Conservation (phyloP, 1,140 invertebrate genomes). For the Acromyrmex echinatior region DNA sequence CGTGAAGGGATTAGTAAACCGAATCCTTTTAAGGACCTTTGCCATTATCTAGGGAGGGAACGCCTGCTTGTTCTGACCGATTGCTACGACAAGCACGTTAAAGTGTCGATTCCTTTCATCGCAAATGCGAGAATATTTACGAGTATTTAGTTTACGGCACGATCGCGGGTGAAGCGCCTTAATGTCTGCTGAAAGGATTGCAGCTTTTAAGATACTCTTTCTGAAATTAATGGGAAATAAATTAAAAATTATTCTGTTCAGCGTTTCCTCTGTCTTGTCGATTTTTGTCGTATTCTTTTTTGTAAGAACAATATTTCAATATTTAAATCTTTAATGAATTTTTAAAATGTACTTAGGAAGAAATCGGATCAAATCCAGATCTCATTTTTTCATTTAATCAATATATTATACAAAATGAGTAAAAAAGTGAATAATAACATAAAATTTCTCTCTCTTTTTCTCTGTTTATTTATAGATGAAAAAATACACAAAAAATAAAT, state of each 20-base stretch:
- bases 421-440: too few species aligned
- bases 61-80: constrained; percentile 35
- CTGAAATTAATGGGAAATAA: constrained; percentile 2
- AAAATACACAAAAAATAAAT: too few species aligned
- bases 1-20: constrained; percentile 77
- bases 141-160: constrained; percentile 10
- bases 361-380: too few species aligned
- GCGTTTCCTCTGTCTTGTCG: background rate
- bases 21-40: constrained; percentile 75
- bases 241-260: background rate
- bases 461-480: too few species aligned
- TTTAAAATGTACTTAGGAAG: too few species aligned
- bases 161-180: constrained; percentile 19
- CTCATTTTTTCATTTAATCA: too few species aligned
- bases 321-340: background rate
- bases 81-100: constrained; percentile 25
- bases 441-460: too few species aligned
- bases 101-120: constrained; percentile 44
- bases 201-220: constrained; percentile 5
- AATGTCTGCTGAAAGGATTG: constrained; percentile 3
- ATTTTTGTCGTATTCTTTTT: background rate
- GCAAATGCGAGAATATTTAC: constrained; percentile 53
- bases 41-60: constrained; percentile 66
- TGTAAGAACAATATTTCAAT: background rate
- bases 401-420: too few species aligned